Evolutionary conservation across 2,888 invertebrate species (phyloP).

Genomic region (Diplolepis rosae): DNA sequence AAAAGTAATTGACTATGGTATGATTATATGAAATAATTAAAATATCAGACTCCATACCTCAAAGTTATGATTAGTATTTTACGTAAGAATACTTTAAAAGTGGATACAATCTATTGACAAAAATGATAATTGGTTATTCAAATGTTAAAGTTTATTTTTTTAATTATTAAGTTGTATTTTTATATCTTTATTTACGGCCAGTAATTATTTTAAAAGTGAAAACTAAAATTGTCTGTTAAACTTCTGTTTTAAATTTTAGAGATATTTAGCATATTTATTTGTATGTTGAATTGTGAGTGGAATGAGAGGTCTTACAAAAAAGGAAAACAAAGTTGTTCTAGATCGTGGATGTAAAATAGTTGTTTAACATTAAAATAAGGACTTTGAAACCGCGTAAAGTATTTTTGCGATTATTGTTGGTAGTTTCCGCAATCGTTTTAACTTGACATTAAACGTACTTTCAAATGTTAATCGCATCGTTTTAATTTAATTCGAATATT

Average conservation of each 20-base stretch:
- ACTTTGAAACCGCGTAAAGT: conserved; percentile 4
- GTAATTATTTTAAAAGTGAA: too few species aligned
- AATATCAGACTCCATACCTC: not conserved
- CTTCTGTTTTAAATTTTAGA: too few species aligned
- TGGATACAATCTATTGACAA: too few species aligned
- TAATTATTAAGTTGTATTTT: too few species aligned
- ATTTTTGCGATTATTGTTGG: not conserved
- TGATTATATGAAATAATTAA: not conserved
- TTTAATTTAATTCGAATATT: too few species aligned
- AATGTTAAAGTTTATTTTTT: too few species aligned
- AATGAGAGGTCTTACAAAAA: not conserved
- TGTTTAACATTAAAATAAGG: not conserved
- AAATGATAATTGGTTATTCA: too few species aligned
- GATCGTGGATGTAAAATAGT: not conserved
- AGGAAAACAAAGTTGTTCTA: not conserved
- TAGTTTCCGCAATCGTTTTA: not conserved
- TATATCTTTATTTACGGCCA: too few species aligned
- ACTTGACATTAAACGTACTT: not conserved
- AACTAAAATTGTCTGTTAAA: too few species aligned
- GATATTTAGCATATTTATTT: too few species aligned
- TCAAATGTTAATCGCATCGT: not conserved
- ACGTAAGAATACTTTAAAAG: too few species aligned
- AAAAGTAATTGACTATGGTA: not conserved
- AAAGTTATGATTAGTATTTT: not conserved
- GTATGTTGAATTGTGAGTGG: too few species aligned